A percentile compares a stretch with the other conserved stretches of the same genome.
Conservation (phyloP, 1,140 invertebrate species). For the Conus ventricosus region DNA sequence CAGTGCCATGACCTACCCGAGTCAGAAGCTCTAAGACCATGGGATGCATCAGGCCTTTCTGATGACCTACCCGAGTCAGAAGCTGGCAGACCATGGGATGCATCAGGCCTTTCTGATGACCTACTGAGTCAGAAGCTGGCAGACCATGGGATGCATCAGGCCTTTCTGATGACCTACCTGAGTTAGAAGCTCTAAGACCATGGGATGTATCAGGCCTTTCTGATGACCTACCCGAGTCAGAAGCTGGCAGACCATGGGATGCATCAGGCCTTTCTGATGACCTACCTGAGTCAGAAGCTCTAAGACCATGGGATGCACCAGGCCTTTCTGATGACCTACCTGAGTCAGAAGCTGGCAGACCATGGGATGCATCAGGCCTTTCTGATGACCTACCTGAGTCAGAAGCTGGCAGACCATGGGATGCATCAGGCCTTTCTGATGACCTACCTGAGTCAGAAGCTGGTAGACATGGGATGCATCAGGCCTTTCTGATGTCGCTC, state of each 20-base stretch:
- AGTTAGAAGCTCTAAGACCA: slow-evolving; percentile 88
- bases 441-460: slow-evolving; percentile 82
- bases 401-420: slow-evolving; percentile 90
- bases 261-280: too few species aligned
- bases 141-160: slow-evolving; percentile 90
- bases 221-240: slow-evolving; percentile 87
- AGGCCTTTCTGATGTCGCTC: slow-evolving; percentile 91
- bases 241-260: slow-evolving; percentile 91
- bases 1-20: slow-evolving; percentile 74
- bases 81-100: slow-evolving; percentile 90
- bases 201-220: slow-evolving; percentile 91
- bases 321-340: slow-evolving; percentile 87
- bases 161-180: slow-evolving; percentile 89
- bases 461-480: slow-evolving; percentile 92
- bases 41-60: slow-evolving; percentile 92
- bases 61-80: slow-evolving; percentile 85
- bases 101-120: slow-evolving; percentile 94
- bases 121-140: slow-evolving; percentile 86
- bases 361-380: slow-evolving; percentile 91
- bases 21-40: slow-evolving; percentile 89
- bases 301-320: slow-evolving; percentile 92
- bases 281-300: slow-evolving; percentile 85
- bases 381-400: slow-evolving; percentile 86
- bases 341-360: slow-evolving; percentile 89
- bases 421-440: slow-evolving; percentile 91